A percentile compares a stretch with the other conserved stretches of the same genome.
Conservation (phyloP, 2,113 vertebrate species). For the Marcusenius ussheri region DNA sequence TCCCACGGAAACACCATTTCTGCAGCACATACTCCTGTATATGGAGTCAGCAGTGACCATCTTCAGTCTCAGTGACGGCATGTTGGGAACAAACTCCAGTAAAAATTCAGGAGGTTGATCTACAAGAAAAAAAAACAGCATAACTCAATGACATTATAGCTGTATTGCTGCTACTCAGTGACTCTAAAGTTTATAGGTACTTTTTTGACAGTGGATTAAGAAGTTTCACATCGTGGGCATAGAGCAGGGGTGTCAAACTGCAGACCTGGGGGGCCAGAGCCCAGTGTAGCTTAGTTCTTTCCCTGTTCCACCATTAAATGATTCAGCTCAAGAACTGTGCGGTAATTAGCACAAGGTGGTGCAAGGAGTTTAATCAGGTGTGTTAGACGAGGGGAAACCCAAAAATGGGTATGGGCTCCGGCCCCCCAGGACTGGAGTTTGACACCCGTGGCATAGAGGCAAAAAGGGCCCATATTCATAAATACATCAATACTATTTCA, state of each 20-base stretch:
- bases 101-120: constrained; percentile 63
- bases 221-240: neutral
- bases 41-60: constrained; percentile 76
- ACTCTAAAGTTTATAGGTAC: neutral
- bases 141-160: neutral
- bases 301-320: no score
- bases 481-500: neutral
- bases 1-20: constrained; percentile 52
- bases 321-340: no score
- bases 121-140: constrained; percentile 38
- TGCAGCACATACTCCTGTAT: constrained; percentile 71
- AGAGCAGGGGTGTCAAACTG: neutral
- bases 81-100: constrained; percentile 65
- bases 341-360: no score
- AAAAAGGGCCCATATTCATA: neutral
- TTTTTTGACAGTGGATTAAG: neutral
- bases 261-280: no score
- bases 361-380: no score
- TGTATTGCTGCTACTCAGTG: no score
- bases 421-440: no score
- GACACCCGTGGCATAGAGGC: neutral
- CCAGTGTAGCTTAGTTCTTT: no score
- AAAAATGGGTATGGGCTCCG: no score
- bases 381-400: no score
- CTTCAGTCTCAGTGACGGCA: constrained; percentile 73